phyloP scores from a whole-genome alignment of 2,113 vertebrate species.

The Anolis sagrei region DNA sequence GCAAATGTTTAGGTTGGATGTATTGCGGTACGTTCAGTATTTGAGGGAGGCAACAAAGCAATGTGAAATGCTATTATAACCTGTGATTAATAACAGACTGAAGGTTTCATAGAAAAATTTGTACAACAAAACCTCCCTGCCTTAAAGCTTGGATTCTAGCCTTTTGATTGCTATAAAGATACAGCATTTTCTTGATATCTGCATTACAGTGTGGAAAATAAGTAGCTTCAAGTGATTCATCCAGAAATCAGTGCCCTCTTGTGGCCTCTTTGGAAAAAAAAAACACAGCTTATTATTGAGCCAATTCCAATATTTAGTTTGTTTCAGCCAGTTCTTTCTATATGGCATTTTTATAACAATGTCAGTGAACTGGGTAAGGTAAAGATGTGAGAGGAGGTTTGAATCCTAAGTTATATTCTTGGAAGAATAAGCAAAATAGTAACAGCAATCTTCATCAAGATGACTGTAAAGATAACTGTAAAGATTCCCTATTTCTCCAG shows the following conservation, averaged over 20 bases:
- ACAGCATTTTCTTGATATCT: neutral
- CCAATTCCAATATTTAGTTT: neutral
- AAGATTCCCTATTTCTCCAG: no score
- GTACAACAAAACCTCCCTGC: neutral
- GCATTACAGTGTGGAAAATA: neutral
- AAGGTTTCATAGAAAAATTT: neutral
- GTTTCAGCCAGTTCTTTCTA: neutral
- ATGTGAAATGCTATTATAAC: constrained; percentile 15
- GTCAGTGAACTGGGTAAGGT: neutral
- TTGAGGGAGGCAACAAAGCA: neutral
- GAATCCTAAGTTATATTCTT: neutral
- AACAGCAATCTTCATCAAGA: neutral
- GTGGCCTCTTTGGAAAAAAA: constrained; percentile 12
- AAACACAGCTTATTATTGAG: no score
- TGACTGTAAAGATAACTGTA: no score
- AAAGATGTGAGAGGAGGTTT: neutral
- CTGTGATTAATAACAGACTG: constrained; percentile 5
- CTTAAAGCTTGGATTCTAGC: neutral
- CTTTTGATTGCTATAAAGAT: constrained; percentile 17
- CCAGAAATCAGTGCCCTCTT: constrained; percentile 51
- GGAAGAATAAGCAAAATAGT: neutral
- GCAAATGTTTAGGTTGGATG: neutral
- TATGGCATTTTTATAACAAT: neutral
- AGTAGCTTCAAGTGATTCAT: neutral
- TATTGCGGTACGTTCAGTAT: neutral